A percentile compares a stretch with the other conserved stretches of the same genome.
Evolutionary conservation across 2,113 vertebrate genomes (phyloP).

Genomic region (Benitochromis conjunctus): DNA sequence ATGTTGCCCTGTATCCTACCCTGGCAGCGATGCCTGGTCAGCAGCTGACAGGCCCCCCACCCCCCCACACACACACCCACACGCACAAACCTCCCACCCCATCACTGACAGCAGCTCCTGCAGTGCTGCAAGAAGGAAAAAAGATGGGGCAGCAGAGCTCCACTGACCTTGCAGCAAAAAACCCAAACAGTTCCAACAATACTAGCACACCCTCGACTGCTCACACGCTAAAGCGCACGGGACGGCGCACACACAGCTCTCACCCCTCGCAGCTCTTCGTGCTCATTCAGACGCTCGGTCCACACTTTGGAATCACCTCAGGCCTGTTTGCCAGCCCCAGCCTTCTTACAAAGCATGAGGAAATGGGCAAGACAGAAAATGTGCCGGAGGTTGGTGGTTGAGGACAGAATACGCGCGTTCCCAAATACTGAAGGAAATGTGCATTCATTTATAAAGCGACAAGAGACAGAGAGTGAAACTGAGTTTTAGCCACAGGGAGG

Average conservation of each 20-base stretch:
- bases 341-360: background rate
- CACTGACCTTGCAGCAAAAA: slow-evolving; percentile 61
- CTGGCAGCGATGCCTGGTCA: slow-evolving; percentile 36
- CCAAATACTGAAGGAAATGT: background rate
- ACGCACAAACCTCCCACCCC: background rate
- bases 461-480: background rate
- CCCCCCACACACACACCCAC: background rate
- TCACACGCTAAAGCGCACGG: background rate
- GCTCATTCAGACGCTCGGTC: background rate
- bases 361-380: slow-evolving; percentile 9
- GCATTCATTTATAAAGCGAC: slow-evolving; percentile 6
- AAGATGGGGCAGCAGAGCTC: background rate
- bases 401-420: background rate
- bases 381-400: background rate
- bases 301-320: background rate
- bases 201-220: background rate
- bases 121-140: background rate
- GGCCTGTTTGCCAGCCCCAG: background rate
- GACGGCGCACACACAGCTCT: background rate
- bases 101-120: slow-evolving; percentile 35
- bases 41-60: slow-evolving; percentile 26
- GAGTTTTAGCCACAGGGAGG: background rate
- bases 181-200: background rate
- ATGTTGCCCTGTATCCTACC: slow-evolving; percentile 10
- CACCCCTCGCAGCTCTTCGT: background rate